These are phyloP conservation scores for Lithobius niger DNA, from an alignment of 1,140 invertebrate species.

Conservation along the genomic window DNA sequence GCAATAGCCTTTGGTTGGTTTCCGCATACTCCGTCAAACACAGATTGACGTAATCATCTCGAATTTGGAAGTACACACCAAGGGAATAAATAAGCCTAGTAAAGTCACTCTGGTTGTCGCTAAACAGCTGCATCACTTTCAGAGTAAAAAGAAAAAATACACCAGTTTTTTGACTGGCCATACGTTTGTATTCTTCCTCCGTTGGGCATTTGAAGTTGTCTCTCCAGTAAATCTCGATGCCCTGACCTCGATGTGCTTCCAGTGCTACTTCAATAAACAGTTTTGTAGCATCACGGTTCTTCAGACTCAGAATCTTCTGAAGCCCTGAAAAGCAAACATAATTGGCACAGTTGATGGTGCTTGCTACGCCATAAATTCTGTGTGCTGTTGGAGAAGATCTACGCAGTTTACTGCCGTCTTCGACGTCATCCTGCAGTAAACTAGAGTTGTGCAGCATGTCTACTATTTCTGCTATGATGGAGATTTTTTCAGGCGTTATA, in stretches of 20 bases:
- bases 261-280: constrained; percentile 87
- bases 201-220: constrained; percentile 87
- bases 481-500: constrained; percentile 68
- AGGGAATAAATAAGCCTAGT: too few relatives aligned
- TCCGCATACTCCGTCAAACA: background rate
- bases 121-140: constrained; percentile 87
- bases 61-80: too few relatives aligned
- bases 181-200: constrained; percentile 80
- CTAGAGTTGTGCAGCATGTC: constrained; percentile 95
- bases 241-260: constrained; percentile 88
- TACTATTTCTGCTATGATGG: too few relatives aligned
- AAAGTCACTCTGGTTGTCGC: constrained; percentile 65
- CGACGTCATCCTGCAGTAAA: too few relatives aligned
- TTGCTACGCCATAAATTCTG: constrained; percentile 84
- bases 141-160: constrained; percentile 91
- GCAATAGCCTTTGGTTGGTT: constrained; percentile 86
- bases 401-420: too few relatives aligned
- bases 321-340: constrained; percentile 84
- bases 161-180: constrained; percentile 90
- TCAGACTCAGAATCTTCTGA: constrained; percentile 63
- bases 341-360: constrained; percentile 91
- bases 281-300: constrained; percentile 69
- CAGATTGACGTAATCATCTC: constrained; percentile 4
- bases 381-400: constrained; percentile 81
- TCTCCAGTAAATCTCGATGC: constrained; percentile 96